phyloP scores from a whole-genome alignment of 2,113 vertebrate species.

The Eudyptes chrysolophus region DNA sequence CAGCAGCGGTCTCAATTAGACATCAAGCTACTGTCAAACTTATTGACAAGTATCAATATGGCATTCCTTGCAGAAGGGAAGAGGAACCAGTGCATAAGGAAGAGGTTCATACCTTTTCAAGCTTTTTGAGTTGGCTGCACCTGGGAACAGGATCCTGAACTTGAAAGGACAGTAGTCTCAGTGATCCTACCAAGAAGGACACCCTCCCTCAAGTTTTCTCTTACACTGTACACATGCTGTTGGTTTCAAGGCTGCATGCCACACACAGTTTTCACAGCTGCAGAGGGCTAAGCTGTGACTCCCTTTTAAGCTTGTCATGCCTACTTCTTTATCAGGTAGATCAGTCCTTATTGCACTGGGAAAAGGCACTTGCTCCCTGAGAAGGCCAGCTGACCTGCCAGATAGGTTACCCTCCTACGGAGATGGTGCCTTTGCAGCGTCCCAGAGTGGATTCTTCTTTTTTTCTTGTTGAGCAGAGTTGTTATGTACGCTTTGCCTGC shows the following conservation, averaged over 20 bases:
- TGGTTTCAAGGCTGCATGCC: background rate
- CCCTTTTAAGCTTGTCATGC: background rate
- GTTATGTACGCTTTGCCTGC: rapidly evolving
- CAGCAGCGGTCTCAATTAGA: background rate
- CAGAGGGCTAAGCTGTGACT: background rate
- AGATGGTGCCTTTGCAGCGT: background rate
- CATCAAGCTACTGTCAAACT: background rate
- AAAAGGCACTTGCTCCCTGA: background rate
- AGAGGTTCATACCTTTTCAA: background rate
- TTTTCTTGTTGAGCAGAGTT: background rate
- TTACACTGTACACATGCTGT: background rate
- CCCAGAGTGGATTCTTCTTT: background rate
- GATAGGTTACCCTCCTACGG: background rate
- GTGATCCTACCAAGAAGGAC: background rate
- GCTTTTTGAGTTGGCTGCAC: background rate
- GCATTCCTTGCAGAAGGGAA: background rate
- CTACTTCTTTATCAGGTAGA: background rate
- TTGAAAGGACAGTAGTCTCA: background rate
- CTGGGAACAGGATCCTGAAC: background rate
- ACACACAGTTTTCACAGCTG: background rate
- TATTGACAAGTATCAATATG: background rate
- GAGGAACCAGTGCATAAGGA: background rate
- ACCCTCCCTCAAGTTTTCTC: rapidly evolving
- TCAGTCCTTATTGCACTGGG: background rate
- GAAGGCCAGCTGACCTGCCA: background rate